These are phyloP conservation scores for Mallotus villosus DNA, from an alignment of 2,797 vertebrate species.

Conservation along the genomic window DNA sequence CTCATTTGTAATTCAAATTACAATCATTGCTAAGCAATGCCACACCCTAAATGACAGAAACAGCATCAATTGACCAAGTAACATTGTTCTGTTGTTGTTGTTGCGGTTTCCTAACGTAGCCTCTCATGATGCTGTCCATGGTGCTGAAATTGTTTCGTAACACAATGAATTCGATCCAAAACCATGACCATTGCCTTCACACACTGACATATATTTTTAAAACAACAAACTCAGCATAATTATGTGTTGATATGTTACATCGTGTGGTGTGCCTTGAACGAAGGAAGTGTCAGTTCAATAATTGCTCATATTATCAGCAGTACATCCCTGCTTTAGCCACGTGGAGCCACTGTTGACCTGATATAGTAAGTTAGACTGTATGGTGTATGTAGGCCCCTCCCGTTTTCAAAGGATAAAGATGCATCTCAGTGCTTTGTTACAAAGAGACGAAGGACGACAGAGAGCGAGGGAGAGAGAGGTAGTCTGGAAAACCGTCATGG, in stretches of 20 bases:
- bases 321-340: conserved; percentile 41
- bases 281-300: background rate
- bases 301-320: background rate
- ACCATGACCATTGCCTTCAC: background rate
- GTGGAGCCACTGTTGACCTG: conserved; percentile 60
- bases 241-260: background rate
- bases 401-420: conserved; percentile 34
- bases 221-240: background rate
- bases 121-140: background rate
- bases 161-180: background rate
- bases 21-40: background rate
- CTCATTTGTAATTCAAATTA: no score
- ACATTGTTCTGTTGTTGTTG: background rate
- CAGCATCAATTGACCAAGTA: background rate
- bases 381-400: conserved; percentile 54
- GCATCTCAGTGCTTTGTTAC: conserved; percentile 59
- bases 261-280: background rate
- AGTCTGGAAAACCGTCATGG: background rate
- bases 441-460: conserved; percentile 34
- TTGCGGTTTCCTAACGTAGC: background rate
- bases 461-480: conserved; percentile 16
- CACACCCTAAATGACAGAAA: no score
- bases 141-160: background rate
- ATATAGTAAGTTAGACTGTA: conserved; percentile 9
- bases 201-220: background rate